Percentiles rank a stretch among this genome's conserved stretches.
Evolutionary conservation across 35 echinoderm and acorn worm species (phyloP).

Genomic region (Antedon bifida): DNA sequence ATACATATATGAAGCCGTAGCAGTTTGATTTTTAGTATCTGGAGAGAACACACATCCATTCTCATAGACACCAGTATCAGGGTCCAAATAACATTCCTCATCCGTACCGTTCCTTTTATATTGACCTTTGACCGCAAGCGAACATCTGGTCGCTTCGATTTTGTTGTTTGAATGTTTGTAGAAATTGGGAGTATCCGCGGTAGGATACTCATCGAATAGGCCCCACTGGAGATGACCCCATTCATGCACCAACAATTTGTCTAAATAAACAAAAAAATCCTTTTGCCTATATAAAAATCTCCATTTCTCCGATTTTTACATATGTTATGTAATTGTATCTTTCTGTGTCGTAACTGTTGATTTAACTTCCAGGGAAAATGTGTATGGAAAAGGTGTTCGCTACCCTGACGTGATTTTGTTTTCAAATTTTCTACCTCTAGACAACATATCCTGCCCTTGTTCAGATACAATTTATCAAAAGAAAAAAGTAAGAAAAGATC

Average conservation of each 20-base stretch:
- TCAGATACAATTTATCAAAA: too few species aligned
- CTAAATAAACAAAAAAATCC: background rate
- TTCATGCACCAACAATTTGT: background rate
- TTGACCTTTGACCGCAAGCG: background rate
- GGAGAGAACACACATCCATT: conserved; percentile 23
- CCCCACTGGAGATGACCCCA: background rate
- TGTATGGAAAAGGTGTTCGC: too few species aligned
- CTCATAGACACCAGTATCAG: conserved; percentile 10
- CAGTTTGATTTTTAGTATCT: conserved; percentile 4
- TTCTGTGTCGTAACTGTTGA: too few species aligned
- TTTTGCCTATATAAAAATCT: too few species aligned
- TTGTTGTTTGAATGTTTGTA: background rate
- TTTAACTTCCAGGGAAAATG: too few species aligned
- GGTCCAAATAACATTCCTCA: background rate
- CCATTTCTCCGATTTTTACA: background rate
- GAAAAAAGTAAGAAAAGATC: background rate
- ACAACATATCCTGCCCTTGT: too few species aligned
- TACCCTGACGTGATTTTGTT: too few species aligned
- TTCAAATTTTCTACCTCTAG: too few species aligned
- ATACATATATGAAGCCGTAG: conserved; percentile 25
- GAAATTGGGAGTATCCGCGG: background rate
- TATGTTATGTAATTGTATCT: too few species aligned
- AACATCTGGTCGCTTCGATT: background rate
- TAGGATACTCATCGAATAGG: background rate
- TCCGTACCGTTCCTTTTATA: conserved; percentile 5